Evolutionary conservation across 2,888 invertebrate genomes (phyloP), one percentile per base, ranked within the genome.

Genomic region (Perizoma affinitatum): DNA sequence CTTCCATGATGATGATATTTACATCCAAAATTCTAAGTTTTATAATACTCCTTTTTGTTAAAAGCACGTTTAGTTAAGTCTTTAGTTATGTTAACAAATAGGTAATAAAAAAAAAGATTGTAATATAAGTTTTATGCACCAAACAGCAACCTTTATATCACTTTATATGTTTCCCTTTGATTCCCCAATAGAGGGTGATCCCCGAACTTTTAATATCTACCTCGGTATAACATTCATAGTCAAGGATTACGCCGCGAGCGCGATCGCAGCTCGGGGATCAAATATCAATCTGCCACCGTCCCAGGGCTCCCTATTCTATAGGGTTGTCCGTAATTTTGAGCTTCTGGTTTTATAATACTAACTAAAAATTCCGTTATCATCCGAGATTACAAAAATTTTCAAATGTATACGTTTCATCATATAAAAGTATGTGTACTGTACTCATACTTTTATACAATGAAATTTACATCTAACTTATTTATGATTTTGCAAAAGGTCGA

Each of bases 251-350:
- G 69, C 69, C 65, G 48, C 53, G 60, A 59, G 70, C 63, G 43
- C 61, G 68, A 66, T 66, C 70, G 61, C 54, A 61, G 58, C 63
- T 60, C 60, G 61, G 75, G 88, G 89, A 90, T 90, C 90, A 89
- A 89, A 90, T 90, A 89, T 89, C 90, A 90, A 90, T 90, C 88
- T 87, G 75, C 76, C 78, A 73, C 73, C 76, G 74, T 76, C 80
- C 76, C 79, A 75, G 80, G 80, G 76, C 80, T 49, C 63, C 58
- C 52, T 54, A 49, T 48, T 53, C 62, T 51, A 47, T 54, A 63
- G 58, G 63, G 63, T 33, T 58, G 58, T 62, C 62, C 51, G 38
- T 47, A 55, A 38, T 38, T 6, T 55, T 56, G 44, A 44, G 48
- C 52, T 48, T 7, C 40, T 48, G 33, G 43, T 53, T 58, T 49